Evolutionary conservation across 2,888 invertebrate genomes (phyloP), one percentile per base, ranked within the genome.

Genomic region (Eupithecia centaureata): DNA sequence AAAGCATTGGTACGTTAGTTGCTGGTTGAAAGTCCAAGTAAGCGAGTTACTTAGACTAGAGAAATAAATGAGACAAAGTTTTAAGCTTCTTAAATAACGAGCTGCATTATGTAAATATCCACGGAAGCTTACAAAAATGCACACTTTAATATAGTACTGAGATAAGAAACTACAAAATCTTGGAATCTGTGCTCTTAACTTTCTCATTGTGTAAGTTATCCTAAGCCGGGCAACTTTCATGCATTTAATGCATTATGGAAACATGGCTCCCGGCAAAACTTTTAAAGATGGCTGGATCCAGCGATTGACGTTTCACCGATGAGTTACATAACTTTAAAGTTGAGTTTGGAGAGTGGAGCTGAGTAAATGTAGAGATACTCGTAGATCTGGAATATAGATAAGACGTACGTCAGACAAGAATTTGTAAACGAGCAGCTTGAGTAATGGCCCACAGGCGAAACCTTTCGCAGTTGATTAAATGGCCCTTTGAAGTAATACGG

Each of bases 381-480:
- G 30, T 18, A 68, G 69, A 73, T 74, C 75, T 74, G 15, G 63
- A 65, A 73, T 75, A 73, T 72, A 82, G 85, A 86, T 84, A 86
- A 80, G 82, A 78, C 79, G 81, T 82, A 79, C 79, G 85, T 86
- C 86, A 85, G 72, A 76, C 84, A 85, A 84, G 88, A 88, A 87
- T 87, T 86, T 86, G 84, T 85, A 86, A 86, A 86, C 85, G 86
- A 84, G 84, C 82, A 73, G 80, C 81, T 79, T 87, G 89, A 89
- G 87, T 89, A 86, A 89, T 89, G 88, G 84, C 81, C 77, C 81
- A 80, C 67, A 65, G 83, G 86, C 86, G 82, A 76, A 84, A 88
- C 81, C 89, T 86, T 90, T 90, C 87, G 85, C 87, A 89, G 85
- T 89, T 90, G 90, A 91, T 90, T 90, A 89, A 90, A 84, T 86